Evolutionary conservation across 92 coral and sea anemone genomes (phyloP).

Genomic region (Porites rus): DNA sequence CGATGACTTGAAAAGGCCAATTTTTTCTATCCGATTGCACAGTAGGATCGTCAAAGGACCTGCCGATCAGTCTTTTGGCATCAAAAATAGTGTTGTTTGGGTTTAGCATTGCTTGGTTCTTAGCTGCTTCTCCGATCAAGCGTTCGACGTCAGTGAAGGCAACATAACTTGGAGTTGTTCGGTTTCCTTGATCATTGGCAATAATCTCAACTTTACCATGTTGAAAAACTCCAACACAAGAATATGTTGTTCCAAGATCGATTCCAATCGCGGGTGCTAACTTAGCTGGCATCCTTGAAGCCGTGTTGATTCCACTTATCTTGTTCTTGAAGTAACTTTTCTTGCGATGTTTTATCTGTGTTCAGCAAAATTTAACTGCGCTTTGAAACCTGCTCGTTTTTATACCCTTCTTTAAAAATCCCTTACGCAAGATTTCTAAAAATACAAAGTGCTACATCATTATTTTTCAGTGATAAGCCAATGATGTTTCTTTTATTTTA

Average conservation of each 20-base stretch:
- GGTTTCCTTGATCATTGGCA: slow-evolving; percentile 94
- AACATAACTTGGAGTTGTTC: slow-evolving; percentile 93
- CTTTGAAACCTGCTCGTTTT: not conserved
- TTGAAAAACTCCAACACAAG: slow-evolving; percentile 93
- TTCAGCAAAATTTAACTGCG: not conserved
- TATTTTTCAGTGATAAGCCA: not conserved
- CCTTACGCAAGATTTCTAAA: not conserved
- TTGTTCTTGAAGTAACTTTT: not conserved
- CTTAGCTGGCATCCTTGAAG: not conserved
- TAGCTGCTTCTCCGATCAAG: slow-evolving; percentile 88
- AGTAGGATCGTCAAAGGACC: slow-evolving; percentile 78
- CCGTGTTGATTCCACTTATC: not conserved
- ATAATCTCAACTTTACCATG: slow-evolving; percentile 92
- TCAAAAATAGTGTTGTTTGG: slow-evolving; percentile 86
- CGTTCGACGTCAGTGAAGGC: slow-evolving; percentile 90
- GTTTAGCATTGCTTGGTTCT: slow-evolving; percentile 87
- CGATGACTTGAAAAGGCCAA: slow-evolving; percentile 92
- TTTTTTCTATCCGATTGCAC: slow-evolving; percentile 86
- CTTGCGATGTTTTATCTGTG: not conserved
- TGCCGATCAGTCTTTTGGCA: slow-evolving; percentile 96
- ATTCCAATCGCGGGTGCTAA: slow-evolving; percentile 30
- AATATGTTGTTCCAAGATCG: slow-evolving; percentile 86
- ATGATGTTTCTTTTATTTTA: not conserved
- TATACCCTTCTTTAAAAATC: not conserved
- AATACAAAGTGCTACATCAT: slow-evolving; percentile 14